phyloP scores from a whole-genome alignment of 2,888 invertebrate species.

The Acanthopleura granulata region DNA sequence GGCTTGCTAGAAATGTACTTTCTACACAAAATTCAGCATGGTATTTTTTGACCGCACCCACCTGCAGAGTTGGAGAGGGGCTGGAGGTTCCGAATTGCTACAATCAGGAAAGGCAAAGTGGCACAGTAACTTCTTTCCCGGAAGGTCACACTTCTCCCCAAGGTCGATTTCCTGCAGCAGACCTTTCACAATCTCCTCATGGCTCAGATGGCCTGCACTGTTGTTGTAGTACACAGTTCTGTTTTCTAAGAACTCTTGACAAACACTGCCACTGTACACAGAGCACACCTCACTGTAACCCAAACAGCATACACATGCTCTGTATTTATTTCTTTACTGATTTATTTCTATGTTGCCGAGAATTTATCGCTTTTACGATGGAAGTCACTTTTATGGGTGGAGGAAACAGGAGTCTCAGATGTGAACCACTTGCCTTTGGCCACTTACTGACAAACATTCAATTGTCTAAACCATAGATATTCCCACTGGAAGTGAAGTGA shows the following conservation, averaged over 20 bases:
- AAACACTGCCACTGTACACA: constrained; percentile 53
- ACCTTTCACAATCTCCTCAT: constrained; percentile 41
- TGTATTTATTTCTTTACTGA: no score
- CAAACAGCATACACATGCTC: neutral
- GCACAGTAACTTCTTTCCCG: constrained; percentile 91
- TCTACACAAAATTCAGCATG: no score
- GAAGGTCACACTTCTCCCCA: constrained; percentile 77
- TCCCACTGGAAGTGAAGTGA: no score
- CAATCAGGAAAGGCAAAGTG: constrained; percentile 93
- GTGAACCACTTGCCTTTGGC: no score
- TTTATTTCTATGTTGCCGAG: no score
- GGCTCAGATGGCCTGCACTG: constrained; percentile 33
- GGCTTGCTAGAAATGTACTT: no score
- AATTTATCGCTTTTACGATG: no score
- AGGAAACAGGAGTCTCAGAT: neutral
- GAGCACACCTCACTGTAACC: constrained; percentile 45
- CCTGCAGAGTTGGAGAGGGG: constrained; percentile 32
- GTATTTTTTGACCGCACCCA: neutral
- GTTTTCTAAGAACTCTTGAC: constrained; percentile 42
- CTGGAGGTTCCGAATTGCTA: constrained; percentile 63
- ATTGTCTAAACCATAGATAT: no score
- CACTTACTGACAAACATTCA: no score
- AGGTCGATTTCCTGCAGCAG: constrained; percentile 36
- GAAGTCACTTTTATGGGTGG: no score
- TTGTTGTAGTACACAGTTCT: constrained; percentile 40